Percentiles rank a stretch among this genome's conserved stretches.
phyloP scores from a whole-genome alignment of 2,888 invertebrate species.

The Rhagonycha lutea region DNA sequence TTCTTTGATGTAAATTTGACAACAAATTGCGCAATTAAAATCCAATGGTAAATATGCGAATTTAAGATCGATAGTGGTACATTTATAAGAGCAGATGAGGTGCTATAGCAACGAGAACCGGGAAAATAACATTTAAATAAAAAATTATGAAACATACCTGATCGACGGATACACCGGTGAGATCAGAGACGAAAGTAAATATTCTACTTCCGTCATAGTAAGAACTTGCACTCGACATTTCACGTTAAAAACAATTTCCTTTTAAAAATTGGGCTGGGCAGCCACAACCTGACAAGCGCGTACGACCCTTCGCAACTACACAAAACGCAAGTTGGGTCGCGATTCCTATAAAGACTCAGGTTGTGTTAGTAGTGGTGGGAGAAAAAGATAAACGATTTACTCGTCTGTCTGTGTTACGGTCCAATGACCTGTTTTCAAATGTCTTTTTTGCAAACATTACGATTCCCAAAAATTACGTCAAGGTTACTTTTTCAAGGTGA shows the following conservation, averaged over 20 bases:
- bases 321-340: background rate
- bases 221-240: conserved; percentile 30
- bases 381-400: conserved; percentile 5
- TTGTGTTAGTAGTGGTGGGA: conserved; percentile 1
- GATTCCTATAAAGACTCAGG: conserved; percentile 7
- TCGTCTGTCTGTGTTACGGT: conserved; percentile 1
- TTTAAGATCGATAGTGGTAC: conserved; percentile 26
- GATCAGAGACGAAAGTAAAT: conserved; percentile 70
- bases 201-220: conserved; percentile 72
- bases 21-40: background rate
- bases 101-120: background rate
- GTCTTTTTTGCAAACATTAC: background rate
- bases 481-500: background rate
- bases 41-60: background rate
- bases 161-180: conserved; percentile 75
- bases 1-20: background rate
- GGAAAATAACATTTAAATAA: background rate
- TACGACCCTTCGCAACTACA: background rate
- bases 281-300: conserved; percentile 6
- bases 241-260: conserved; percentile 10
- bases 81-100: background rate
- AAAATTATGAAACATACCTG: conserved; percentile 63
- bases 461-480: background rate
- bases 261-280: conserved; percentile 1
- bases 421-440: conserved; percentile 7